Evolutionary conservation across 2,113 vertebrate species (phyloP), one percentile per base, ranked within the genome.

Genomic region (Pseudolaguvia tuberculata): DNA sequence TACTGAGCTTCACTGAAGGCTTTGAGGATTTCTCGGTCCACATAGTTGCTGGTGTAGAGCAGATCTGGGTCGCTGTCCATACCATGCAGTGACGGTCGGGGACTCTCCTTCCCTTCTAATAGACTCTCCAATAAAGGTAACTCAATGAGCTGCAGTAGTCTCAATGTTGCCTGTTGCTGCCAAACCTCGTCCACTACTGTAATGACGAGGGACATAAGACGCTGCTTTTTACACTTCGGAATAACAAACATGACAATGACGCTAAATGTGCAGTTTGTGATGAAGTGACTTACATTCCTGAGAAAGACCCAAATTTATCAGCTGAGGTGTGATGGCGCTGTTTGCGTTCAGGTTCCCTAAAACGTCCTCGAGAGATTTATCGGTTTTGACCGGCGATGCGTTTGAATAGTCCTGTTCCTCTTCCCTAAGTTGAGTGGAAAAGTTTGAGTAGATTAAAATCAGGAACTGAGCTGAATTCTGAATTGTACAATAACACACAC

Each of bases 1-100:
- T 86, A 99, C 97, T 97, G 95, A 12, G 97, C 93, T 84, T 97
- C 94, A 81, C 94, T 90, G 83, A 98, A 98, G 78, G 96, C 96
- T 86, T 96, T 99, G 75, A 99, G 94, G 82, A 99, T 94, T 80
- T 95, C 93, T 69, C 96, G 86, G 85, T 99, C 97, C 55, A 99
- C 82, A 79, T 94, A 98, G 86, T 91, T 95, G 47, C 93, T 94
- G 2, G 87, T 92, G 83, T 92, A 90, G 78, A 92, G 79, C 62
- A 89, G 85, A 18, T 91, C 91, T 2, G 91, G 77, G 58, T 90
- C 90, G 20, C 88, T 92, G 85, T 88, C 90, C 48, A 87, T 80
- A 18, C 85, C 83, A 25, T 88, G 84, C 20, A 90, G 82, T 53
- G 87, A 84, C n/a, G 86, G 75, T 25, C 78, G 81, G 9, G 83